Base-by-base conservation (phyloP, 2,888 invertebrate species). In the Synergus umbraculus region DNA sequence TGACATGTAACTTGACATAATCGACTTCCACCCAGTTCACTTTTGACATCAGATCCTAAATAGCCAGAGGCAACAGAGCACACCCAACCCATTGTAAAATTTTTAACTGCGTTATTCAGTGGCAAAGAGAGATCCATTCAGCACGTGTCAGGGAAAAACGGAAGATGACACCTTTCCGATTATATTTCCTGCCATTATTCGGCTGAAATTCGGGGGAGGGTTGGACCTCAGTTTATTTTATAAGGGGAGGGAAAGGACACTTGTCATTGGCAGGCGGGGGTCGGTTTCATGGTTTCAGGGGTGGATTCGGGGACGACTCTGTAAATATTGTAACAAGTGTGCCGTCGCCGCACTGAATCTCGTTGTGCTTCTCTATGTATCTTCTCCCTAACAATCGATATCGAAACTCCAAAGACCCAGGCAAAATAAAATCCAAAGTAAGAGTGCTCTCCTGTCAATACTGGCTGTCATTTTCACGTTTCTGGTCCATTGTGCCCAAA, bases 251-350 rank as follows among this genome's bases (percentile, higher is more conserved):
- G 82, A 79, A 84, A 84, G 85, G 88, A 87, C 88, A 89, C 89
- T 91, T 91, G 90, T 89, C 89, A 89, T 85, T 87, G 87, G 82
- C 88, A 88, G 88, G 83, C 83, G 86, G 87, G 85, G 85, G 82
- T 86, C 82, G 69, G n/a, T 73, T 73, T 46, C 67, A 69, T 83
- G 82, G 83, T 73, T 73, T 85, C 86, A 83, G 85, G 87, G 86
- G 86, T 85, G 83, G 86, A 88, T 87, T 84, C 85, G 85, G 88
- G 87, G 88, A 88, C 87, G 90, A 85, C 88, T 91, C 88, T 89
- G 91, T 90, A 92, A 92, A 92, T 92, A 92, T 92, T 92, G 91
- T 92, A 91, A 91, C 91, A 92, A 92, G 91, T 91, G 91, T 91
- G 91, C 88, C 83, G 84, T 80, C 77, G 79, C 83, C 82, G n/a